Conservation (phyloP, 2,113 vertebrate genomes). For the Morone saxatilis region DNA sequence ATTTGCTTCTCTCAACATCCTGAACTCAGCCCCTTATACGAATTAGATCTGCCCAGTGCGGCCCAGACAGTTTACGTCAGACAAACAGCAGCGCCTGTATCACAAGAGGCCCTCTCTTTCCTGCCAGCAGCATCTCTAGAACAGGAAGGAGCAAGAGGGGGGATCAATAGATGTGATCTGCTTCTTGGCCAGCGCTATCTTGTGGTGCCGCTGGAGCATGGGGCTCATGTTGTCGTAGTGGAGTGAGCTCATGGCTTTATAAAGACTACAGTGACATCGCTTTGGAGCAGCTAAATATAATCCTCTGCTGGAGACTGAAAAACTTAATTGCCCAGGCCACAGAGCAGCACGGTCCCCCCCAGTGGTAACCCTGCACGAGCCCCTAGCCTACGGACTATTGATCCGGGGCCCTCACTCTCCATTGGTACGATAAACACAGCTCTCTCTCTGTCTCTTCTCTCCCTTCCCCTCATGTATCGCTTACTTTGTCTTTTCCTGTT, state of each 20-base stretch:
- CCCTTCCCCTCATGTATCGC: slow-evolving; percentile 52
- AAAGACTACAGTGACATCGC: slow-evolving; percentile 83
- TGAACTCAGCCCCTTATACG: slow-evolving; percentile 73
- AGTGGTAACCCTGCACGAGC: slow-evolving; percentile 81
- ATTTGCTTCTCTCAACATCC: slow-evolving; percentile 69
- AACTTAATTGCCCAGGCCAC: slow-evolving; percentile 82
- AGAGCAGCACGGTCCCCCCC: slow-evolving; percentile 62
- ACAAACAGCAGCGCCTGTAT: slow-evolving; percentile 73
- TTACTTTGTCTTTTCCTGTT: slow-evolving; percentile 59
- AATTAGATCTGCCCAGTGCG: slow-evolving; percentile 76
- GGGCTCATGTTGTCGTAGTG: slow-evolving; percentile 84
- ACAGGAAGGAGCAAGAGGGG: slow-evolving; percentile 80
- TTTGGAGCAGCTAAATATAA: slow-evolving; percentile 86
- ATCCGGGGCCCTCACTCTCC: slow-evolving; percentile 73
- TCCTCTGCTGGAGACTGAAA: slow-evolving; percentile 82
- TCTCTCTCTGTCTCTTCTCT: slow-evolving; percentile 47
- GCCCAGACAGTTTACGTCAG: slow-evolving; percentile 80
- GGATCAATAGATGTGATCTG: slow-evolving; percentile 87
- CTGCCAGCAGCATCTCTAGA: slow-evolving; percentile 73
- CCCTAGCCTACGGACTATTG: slow-evolving; percentile 77
- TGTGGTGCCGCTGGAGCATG: slow-evolving; percentile 72
- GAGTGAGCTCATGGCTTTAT: slow-evolving; percentile 87
- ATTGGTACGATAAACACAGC: slow-evolving; percentile 65
- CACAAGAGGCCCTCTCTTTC: slow-evolving; percentile 71
- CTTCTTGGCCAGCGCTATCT: slow-evolving; percentile 79